These are phyloP conservation scores for Varanus komodoensis DNA, from an alignment of 2,113 vertebrate species.

Conservation along the genomic window DNA sequence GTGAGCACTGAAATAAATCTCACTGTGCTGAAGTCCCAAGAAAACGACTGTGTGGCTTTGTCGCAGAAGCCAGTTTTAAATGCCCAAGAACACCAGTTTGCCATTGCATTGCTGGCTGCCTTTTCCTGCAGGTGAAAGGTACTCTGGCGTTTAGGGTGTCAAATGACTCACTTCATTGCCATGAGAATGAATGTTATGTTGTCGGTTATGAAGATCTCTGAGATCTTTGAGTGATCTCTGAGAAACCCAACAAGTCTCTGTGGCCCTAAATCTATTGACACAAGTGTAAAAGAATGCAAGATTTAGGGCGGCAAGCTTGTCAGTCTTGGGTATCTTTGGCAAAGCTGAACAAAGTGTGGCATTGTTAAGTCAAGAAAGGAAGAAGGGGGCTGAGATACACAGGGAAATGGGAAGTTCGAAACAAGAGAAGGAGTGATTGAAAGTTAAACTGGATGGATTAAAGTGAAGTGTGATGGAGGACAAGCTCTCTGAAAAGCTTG, in stretches of 20 bases:
- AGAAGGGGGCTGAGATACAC: not conserved
- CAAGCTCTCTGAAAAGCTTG: not conserved
- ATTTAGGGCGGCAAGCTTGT: conserved; percentile 25
- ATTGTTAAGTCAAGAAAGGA: not conserved
- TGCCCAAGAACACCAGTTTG: not conserved
- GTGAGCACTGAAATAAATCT: not conserved
- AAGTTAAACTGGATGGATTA: conserved; percentile 17
- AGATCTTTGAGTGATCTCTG: conserved; percentile 6
- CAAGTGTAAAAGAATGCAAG: conserved; percentile 23
- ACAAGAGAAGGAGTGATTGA: conserved; percentile 22
- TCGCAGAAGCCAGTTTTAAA: not conserved
- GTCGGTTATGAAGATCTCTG: not conserved
- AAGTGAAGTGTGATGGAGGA: conserved; percentile 12
- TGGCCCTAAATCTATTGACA: not conserved
- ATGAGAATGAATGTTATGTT: conserved; percentile 3
- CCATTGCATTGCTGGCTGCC: not conserved
- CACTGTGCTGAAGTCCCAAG: not conserved
- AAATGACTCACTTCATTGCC: not conserved
- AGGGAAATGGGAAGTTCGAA: conserved; percentile 26
- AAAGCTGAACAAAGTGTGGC: conserved; percentile 6
- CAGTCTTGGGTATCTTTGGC: conserved; percentile 18
- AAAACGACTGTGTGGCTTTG: not conserved
- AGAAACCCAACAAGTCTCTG: not conserved
- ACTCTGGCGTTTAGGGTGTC: not conserved
- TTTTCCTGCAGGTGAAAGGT: not conserved